Evolutionary conservation across 1,140 invertebrate genomes (phyloP), one percentile per base, ranked within the genome.

Genomic region (Oryzaephilus surinamensis): DNA sequence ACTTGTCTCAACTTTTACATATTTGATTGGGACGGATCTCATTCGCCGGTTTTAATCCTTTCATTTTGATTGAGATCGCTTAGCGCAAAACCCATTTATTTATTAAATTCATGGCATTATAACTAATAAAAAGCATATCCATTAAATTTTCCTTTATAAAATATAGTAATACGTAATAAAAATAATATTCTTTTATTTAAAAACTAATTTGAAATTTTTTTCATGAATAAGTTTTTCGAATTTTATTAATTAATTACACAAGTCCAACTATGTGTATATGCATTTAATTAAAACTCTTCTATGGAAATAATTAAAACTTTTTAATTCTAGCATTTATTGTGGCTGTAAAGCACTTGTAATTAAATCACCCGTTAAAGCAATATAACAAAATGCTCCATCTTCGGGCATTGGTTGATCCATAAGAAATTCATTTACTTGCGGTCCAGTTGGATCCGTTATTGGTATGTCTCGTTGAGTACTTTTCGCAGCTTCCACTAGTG

Each of bases 311-410:
- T n/a, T n/a, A n/a, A n/a, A n/a, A n/a, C n/a, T n/a, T n/a, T n/a
- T n/a, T n/a, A n/a, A n/a, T n/a, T n/a, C n/a, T n/a, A n/a, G n/a
- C n/a, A n/a, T n/a, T n/a, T n/a, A n/a, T n/a, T n/a, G n/a, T n/a
- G n/a, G n/a, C 15, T 30, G 29, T 21, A 54, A 50, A 30, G 32
- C 47, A 20, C 43, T 48, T 7, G 44, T 37, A 11, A 62, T 37
- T 30, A 64, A 46, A 45, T 68, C 63, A 12, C 67, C 67, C 16
- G 61, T 68, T 6, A 68, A 46, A 5, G 66, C 66, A 19, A 70
- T 60, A 35, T 66, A 70, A 48, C 66, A 68, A 42, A 69, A 67
- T 5, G 66, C 67, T 4, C 67, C 67, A 24, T 66, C 63, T 19
- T 63, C 57, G 14, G 62, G 63, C 26, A 53, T 44, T 8, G 64